Evolutionary conservation across 2,113 vertebrate species (phyloP), one percentile per base, ranked within the genome.

Genomic region (Engraulis encrasicolus): DNA sequence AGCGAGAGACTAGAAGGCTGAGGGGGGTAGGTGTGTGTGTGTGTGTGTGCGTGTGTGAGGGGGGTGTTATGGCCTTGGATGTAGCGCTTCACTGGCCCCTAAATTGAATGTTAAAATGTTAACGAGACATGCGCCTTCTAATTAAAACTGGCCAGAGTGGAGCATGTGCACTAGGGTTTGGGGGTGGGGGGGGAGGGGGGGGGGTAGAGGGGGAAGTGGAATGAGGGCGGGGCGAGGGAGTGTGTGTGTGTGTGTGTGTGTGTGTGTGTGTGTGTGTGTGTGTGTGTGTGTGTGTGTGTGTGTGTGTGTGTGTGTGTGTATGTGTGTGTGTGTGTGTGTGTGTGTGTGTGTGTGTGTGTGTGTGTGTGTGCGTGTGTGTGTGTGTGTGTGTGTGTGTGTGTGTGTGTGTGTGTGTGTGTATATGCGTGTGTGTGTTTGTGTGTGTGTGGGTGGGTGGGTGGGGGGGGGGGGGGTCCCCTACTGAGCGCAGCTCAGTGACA

Each of bases 51-150:
- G 27, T 20, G 48, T 14, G 17, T 3, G 31, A 23, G 20, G 45
- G 40, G 36, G 83, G 40, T 1, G 38, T 50, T 9, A 85, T 61
- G 71, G 78, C 83, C 77, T 78, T 17, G 58, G 79, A 79, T 37
- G 87, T 17, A 82, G 89, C 87, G 92, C 93, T 94, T 90, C 89
- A 87, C 81, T 93, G 93, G 91, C 91, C 93, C 90, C 92, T 87
- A 93, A 93, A 95, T 93, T 95, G 92, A 95, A 95, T 94, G 93
- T 92, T 94, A 94, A 95, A 95, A 95, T 94, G 94, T 92, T 95
- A 95, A 94, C 87, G 90, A 94, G 95, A 94, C 92, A 91, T 71
- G 90, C 85, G 89, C 90, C 93, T 94, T 87, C 92, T 94, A 95
- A 95, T 95, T 94, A 95, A 92, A 84, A 88, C 82, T 52, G 91